Conservation (phyloP, 92 coral and sea anemone genomes). For the Isaurus tuberculatus region DNA sequence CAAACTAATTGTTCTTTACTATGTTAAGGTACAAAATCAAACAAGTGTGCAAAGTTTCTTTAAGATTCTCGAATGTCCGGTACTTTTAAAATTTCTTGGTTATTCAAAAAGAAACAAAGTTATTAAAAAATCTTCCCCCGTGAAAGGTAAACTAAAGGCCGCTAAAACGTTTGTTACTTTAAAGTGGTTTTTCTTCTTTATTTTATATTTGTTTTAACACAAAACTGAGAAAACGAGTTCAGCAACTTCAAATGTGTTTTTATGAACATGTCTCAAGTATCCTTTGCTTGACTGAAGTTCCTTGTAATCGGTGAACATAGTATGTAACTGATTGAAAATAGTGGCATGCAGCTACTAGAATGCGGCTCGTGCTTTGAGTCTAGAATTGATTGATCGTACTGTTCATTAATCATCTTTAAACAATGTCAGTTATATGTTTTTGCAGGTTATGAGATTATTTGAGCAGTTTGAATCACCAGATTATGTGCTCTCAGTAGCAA, state of each 20-base stretch:
- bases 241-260: too few species aligned
- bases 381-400: background rate
- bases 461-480: slow-evolving; percentile 97
- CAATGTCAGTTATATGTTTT: background rate
- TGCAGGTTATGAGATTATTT: slow-evolving; percentile 92
- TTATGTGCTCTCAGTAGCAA: slow-evolving; percentile 83
- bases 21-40: slow-evolving; percentile 78
- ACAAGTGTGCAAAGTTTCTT: background rate
- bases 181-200: too few species aligned
- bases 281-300: background rate
- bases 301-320: background rate
- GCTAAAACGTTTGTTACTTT: too few species aligned
- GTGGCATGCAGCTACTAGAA: background rate
- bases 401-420: background rate
- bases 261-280: too few species aligned
- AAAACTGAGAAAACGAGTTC: too few species aligned
- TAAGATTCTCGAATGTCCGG: too few species aligned
- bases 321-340: background rate
- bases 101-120: too few species aligned
- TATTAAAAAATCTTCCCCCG: too few species aligned
- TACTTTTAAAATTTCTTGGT: too few species aligned
- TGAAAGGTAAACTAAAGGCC: too few species aligned
- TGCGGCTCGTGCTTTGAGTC: background rate
- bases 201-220: too few species aligned
- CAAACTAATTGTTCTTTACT: slow-evolving; percentile 77